Evolutionary conservation across 2,113 vertebrate species (phyloP).

Genomic region (Daphoenositta chrysoptera): DNA sequence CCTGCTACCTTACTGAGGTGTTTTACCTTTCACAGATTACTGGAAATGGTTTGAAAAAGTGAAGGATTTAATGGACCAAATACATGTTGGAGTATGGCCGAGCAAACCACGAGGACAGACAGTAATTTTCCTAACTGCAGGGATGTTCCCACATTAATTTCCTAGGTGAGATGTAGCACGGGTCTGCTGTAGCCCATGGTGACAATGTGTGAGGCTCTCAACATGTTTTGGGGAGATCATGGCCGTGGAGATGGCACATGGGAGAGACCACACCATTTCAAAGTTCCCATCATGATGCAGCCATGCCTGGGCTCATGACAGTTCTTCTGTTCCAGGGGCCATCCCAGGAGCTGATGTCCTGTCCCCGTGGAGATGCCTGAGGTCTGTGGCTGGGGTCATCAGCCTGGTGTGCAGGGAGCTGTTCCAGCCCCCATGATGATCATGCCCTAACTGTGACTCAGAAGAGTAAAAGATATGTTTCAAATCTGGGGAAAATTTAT

Average conservation of each 20-base stretch:
- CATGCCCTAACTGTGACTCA: background rate
- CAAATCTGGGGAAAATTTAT: background rate
- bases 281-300: background rate
- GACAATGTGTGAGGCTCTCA: background rate
- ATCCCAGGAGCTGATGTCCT: background rate
- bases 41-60: background rate
- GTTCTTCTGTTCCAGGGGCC: background rate
- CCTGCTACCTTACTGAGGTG: background rate
- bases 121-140: background rate
- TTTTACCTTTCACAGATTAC: background rate
- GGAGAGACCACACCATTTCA: background rate
- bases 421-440: background rate
- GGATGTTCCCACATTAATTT: background rate
- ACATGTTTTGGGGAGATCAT: accelerated
- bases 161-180: background rate
- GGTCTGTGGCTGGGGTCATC: background rate
- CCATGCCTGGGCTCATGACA: background rate
- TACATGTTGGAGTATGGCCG: background rate
- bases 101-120: accelerated
- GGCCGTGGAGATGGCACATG: too few species aligned
- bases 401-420: accelerated
- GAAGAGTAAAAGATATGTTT: background rate
- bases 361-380: too few species aligned
- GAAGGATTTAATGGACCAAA: background rate
- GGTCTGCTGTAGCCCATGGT: background rate